Evolutionary conservation across 2,113 vertebrate genomes (phyloP).

Genomic region (Oncorhynchus masou): DNA sequence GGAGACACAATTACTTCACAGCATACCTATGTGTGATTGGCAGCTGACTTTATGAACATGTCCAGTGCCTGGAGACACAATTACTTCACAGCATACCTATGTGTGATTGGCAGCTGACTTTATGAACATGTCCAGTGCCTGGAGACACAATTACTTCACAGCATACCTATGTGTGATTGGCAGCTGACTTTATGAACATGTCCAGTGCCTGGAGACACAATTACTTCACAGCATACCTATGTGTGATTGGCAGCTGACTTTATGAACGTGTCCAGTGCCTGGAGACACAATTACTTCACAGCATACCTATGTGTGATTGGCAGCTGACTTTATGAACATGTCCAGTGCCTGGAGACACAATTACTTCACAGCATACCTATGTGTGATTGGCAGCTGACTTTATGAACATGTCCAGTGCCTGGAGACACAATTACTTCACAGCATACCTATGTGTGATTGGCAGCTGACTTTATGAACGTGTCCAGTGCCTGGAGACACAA

Average conservation of each 20-base stretch:
- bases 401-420: conserved; percentile 17
- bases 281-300: not conserved
- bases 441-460: conserved; percentile 16
- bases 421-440: not conserved
- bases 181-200: conserved; percentile 19
- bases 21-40: conserved; percentile 16
- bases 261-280: conserved; percentile 17
- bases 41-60: conserved; percentile 19
- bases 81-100: no score
- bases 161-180: conserved; percentile 16
- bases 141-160: not conserved
- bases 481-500: conserved; percentile 1
- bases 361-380: no score
- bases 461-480: conserved; percentile 19
- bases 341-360: conserved; percentile 1
- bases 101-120: conserved; percentile 24
- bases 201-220: conserved; percentile 1
- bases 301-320: conserved; percentile 16
- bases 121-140: conserved; percentile 17
- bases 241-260: conserved; percentile 24
- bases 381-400: conserved; percentile 24
- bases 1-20: not conserved
- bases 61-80: conserved; percentile 1
- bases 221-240: no score
- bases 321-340: conserved; percentile 19